Evolutionary conservation across 2,888 invertebrate species (phyloP), one percentile per base, ranked within the genome.

Genomic region (Dilophus febrilis): DNA sequence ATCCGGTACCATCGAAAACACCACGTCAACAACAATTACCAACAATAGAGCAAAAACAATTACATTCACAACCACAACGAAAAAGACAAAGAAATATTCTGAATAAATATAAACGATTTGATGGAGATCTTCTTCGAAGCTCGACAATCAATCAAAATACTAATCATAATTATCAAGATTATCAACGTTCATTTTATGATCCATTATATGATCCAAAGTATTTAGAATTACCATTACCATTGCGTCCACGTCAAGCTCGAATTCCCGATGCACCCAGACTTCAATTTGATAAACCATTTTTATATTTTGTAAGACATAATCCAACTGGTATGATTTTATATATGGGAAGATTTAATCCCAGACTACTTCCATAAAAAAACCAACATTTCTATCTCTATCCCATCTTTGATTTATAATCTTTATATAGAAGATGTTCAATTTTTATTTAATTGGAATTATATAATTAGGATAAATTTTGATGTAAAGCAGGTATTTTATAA

Each of bases 291-390:
- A 70, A 86, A 53, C 88, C 88, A 1, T 90, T 90, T 68, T 66
- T 90, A 19, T 90, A 83, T 59, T 81, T 86, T 50, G 83, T 88
- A 12, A 71, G 88, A 53, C 88, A 90, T 60, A 88, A 88, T 60
- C 88, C 87, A 2, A 81, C 87, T n/a, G 88, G 88, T 44, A 73
- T 88, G 66, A 82, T 90, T 52, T 65, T 90, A 38, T 84, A 84
- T 57, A 83, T 86, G 68, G 88, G 88, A 32, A 70, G 87, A 55
- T 87, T 84, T 64, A 87, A 84, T 61, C 87, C 84, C 32, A 74
- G 81, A 62, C 71, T 84, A 55, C 64, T 83, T 60, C 83, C 83
- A 58, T 83, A 66, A 68, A n/a, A n/a, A n/a, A n/a, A n/a, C n/a
- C n/a, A n/a, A n/a, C n/a, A n/a, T n/a, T n/a, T n/a, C n/a, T n/a